phyloP scores from a whole-genome alignment of 2,888 invertebrate species.

The Labia minor region DNA sequence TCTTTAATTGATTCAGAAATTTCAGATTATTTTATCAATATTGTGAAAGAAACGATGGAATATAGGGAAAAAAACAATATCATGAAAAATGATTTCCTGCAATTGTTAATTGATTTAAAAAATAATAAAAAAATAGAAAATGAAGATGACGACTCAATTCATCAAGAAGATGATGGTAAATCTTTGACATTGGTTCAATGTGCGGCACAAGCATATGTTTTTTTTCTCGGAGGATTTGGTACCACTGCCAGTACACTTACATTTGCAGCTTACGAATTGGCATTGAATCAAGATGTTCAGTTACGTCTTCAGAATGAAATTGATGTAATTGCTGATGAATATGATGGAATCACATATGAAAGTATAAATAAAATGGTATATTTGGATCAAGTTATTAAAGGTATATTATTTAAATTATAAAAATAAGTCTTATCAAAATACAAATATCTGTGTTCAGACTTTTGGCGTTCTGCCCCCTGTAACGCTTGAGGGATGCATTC shows the following conservation, averaged over 20 bases:
- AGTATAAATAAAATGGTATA: slow-evolving; percentile 28
- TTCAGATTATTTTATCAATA: slow-evolving; percentile 18
- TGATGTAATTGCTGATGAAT: neutral
- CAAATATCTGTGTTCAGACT: too few relatives aligned
- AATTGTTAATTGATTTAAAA: slow-evolving; percentile 25
- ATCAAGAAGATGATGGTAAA: neutral
- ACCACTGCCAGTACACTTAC: neutral
- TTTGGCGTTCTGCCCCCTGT: too few relatives aligned
- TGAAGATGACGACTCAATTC: neutral
- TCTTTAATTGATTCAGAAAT: neutral
- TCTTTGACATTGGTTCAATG: slow-evolving; percentile 8
- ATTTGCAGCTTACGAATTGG: neutral
- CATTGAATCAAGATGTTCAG: neutral
- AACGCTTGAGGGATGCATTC: too few relatives aligned
- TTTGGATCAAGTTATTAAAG: slow-evolving; percentile 27
- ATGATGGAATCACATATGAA: slow-evolving; percentile 27
- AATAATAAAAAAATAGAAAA: slow-evolving; percentile 21
- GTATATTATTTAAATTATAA: neutral
- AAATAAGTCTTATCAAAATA: neutral
- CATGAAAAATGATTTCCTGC: slow-evolving; percentile 28
- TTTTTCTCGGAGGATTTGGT: neutral
- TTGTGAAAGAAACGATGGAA: slow-evolving; percentile 28
- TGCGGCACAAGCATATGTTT: slow-evolving; percentile 18
- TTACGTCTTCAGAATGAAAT: slow-evolving; percentile 17
- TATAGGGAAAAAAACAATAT: slow-evolving; percentile 28